Evolutionary conservation across 2,888 invertebrate genomes (phyloP), one percentile per base, ranked within the genome.

Genomic region (Syrista parreyssii): DNA sequence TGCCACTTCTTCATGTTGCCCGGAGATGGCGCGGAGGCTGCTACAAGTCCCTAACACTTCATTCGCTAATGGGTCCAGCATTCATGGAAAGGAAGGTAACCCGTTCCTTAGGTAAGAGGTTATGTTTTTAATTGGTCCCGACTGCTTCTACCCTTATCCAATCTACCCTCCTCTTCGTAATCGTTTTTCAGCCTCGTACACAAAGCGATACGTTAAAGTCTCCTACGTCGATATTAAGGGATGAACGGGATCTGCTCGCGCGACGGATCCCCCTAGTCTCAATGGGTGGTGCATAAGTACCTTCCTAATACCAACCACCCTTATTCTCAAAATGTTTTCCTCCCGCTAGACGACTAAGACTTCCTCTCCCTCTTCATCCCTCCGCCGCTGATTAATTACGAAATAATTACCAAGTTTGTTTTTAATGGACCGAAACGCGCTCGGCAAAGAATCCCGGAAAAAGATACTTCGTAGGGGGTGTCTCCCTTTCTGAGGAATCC

Each of bases 51-150:
- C 30, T 32, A 32, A 32, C 74, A 33, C 34, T 35, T 74, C 15
- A 77, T 77, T 68, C 33, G 73, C 77, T 77, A 77, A 77, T 77
- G 68, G 74, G 74, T 11, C 36, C 12, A 36, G 74, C n/a, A 68
- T 75, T 71, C 1, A 40, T 15, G 23, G 12, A 75, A 32, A 30
- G 34, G 69, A 69, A 32, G 15, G 69, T 31, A 69, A 32, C 32
- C 15, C 69, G 69, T 30, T 69, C 69, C 31, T 12, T 30, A 15
- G 12, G 34, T 23, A 23, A n/a, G 75, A 75, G 68, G 12, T 30
- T 69, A 69, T 30, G 30, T 33, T 74, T 74, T 74, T 74, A 74
- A 74, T 69, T 69, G 69, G 30, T 69, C 31, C 11, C 15, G 15
- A 40, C 40, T 40, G 40, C 40, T 15, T 40, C 40, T 40, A 40